Conservation (phyloP, 1,140 invertebrate genomes). For the Microplitis demolitor region DNA sequence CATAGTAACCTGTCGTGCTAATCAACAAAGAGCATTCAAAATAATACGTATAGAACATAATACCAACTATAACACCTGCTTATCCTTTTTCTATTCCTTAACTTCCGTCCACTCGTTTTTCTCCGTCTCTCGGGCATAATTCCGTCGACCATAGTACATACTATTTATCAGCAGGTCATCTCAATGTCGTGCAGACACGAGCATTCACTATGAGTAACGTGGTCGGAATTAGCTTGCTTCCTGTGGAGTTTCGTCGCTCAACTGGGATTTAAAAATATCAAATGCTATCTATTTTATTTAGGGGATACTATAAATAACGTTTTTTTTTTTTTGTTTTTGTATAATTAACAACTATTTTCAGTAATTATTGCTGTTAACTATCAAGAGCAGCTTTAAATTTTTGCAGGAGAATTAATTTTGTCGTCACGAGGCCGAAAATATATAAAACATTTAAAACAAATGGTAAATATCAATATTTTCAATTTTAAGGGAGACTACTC, state of each 20-base stretch:
- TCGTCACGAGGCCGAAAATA: no score
- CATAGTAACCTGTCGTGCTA: background rate
- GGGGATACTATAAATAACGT: background rate
- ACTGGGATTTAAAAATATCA: background rate
- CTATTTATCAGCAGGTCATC: background rate
- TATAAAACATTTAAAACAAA: no score
- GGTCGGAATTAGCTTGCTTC: slow-evolving; percentile 18
- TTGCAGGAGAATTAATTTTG: no score
- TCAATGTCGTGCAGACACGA: background rate
- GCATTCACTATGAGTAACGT: background rate
- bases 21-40: background rate
- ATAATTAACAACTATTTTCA: no score
- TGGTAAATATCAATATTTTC: no score
- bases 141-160: background rate
- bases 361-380: no score
- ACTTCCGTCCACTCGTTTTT: background rate
- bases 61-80: background rate
- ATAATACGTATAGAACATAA: background rate
- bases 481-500: no score
- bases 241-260: slow-evolving; percentile 6
- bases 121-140: background rate
- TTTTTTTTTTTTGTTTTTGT: no score
- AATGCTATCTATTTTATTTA: no score
- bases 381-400: no score
- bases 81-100: background rate